These are phyloP conservation scores for Parnassius apollo DNA, from an alignment of 2,888 invertebrate species.

Conservation along the genomic window DNA sequence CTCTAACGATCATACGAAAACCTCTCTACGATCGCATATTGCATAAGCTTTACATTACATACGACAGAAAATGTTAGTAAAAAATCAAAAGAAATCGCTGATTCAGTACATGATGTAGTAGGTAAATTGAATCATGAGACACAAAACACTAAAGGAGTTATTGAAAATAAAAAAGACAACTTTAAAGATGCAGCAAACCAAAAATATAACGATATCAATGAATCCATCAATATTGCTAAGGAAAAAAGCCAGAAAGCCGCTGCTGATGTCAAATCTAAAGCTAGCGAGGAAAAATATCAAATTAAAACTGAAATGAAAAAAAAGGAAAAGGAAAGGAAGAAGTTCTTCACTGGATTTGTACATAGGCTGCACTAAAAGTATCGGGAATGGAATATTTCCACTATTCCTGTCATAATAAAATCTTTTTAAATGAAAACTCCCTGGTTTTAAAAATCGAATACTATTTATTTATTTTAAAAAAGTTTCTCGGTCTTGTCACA, in stretches of 20 bases:
- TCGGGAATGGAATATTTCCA: no score
- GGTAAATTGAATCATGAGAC: conserved; percentile 50
- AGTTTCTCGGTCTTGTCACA: no score
- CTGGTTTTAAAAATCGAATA: no score
- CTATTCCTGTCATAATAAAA: no score
- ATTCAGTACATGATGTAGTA: conserved; percentile 48
- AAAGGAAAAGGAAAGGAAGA: conserved; percentile 71
- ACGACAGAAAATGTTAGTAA: conserved; percentile 49
- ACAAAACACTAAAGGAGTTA: conserved; percentile 49
- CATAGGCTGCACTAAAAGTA: no score
- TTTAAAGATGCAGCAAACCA: conserved; percentile 51
- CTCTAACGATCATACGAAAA: no score
- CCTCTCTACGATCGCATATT: no score
- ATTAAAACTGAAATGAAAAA: conserved; percentile 64
- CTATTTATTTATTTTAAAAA: no score
- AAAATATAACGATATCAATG: conserved; percentile 53
- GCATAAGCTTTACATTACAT: conserved; percentile 26
- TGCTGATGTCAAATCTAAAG: conserved; percentile 41
- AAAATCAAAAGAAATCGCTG: conserved; percentile 46
- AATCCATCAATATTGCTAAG: conserved; percentile 54
- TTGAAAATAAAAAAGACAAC: conserved; percentile 37
- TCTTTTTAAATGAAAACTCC: no score
- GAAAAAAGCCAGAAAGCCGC: conserved; percentile 52
- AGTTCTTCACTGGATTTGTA: conserved; percentile 68
- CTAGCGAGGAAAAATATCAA: conserved; percentile 49